These are phyloP conservation scores for Poeciliopsis gracilis DNA, from an alignment of 2,797 vertebrate species.

Conservation along the genomic window DNA sequence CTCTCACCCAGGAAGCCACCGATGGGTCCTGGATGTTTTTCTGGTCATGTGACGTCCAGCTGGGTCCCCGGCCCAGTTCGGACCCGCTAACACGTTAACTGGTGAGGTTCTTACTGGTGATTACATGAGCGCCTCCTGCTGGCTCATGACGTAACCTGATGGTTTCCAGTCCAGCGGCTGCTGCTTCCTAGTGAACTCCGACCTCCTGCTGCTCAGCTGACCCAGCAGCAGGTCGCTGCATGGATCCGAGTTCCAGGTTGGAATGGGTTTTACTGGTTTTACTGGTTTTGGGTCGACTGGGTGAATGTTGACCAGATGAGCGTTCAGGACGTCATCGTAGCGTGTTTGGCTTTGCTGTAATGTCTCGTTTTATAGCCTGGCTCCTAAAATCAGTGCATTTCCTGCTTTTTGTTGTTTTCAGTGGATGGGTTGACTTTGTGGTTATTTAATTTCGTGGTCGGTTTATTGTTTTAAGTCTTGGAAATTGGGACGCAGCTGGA, in stretches of 20 bases:
- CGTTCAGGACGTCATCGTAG: neutral
- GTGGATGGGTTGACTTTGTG: neutral
- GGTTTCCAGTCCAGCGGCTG: neutral
- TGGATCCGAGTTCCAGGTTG: no score
- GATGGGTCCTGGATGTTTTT: no score
- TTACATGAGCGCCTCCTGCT: neutral
- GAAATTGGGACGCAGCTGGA: neutral
- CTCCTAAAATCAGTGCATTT: neutral
- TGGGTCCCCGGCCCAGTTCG: no score
- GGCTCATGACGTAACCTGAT: neutral
- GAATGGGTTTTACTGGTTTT: no score
- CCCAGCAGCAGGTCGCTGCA: neutral
- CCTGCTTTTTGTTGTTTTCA: neutral
- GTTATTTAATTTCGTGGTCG: neutral
- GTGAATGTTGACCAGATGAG: neutral
- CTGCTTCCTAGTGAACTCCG: neutral
- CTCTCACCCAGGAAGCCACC: no score
- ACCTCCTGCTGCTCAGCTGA: neutral
- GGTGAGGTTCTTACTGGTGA: neutral
- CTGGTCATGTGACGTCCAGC: no score
- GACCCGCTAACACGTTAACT: neutral
- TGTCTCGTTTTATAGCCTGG: neutral
- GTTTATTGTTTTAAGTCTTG: neutral
- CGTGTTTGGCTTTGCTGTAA: neutral
- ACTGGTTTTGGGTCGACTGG: neutral